These are phyloP conservation scores for Craterocephalus amniculus DNA, from an alignment of 2,797 vertebrate genomes.

Conservation along the genomic window DNA sequence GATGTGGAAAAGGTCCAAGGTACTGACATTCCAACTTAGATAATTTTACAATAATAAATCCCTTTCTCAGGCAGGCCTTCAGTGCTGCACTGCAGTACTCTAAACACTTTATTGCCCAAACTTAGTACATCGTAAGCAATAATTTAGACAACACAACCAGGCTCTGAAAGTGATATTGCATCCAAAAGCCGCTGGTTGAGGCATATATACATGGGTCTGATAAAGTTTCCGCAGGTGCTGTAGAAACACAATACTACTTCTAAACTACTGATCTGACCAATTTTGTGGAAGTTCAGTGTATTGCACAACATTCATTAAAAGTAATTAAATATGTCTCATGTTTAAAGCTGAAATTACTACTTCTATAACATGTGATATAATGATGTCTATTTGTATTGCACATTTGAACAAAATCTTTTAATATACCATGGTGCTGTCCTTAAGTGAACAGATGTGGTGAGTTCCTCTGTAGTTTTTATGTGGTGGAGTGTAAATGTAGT, in stretches of 20 bases:
- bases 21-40: no score
- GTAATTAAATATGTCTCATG: not conserved
- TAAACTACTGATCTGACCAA: not conserved
- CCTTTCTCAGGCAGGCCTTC: no score
- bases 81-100: not conserved
- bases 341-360: not conserved
- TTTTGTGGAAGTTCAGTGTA: not conserved
- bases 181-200: no score
- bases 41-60: no score
- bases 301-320: not conserved
- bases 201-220: no score
- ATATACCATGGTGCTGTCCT: constrained; percentile 88
- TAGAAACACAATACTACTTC: not conserved
- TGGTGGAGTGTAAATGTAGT: constrained; percentile 95
- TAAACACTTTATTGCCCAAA: not conserved
- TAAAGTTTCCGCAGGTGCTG: no score
- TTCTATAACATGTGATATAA: constrained; percentile 4
- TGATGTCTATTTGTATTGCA: not conserved
- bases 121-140: not conserved
- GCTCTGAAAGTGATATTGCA: not conserved
- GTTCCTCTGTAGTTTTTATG: constrained; percentile 90
- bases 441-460: constrained; percentile 92
- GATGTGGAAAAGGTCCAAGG: not conserved
- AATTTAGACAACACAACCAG: not conserved
- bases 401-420: constrained; percentile 12